Evolutionary conservation across 2,888 invertebrate genomes (phyloP), one percentile per base, ranked within the genome.

Genomic region (Auanema sp.): DNA sequence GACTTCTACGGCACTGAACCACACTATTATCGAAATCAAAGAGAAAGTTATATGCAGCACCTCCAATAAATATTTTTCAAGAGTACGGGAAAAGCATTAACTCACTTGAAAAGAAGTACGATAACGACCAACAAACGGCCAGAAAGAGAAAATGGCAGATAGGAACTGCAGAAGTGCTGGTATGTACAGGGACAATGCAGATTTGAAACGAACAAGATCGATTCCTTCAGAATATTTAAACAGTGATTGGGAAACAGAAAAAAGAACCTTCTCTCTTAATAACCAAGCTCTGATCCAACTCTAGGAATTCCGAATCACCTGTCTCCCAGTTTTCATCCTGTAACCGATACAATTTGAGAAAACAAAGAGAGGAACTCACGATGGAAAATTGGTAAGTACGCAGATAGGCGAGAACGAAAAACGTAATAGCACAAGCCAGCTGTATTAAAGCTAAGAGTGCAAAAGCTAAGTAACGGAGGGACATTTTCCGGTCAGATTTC

Each of bases 131-230:
- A 16, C 50, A 42, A 62, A 41, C 2, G 71, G 71, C 68, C 68
- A 72, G 53, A 67, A 67, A 2, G 69, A 69, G 47, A 67, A 72
- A 11, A 67, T 12, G 1, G 69, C 57, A n/a, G 64, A 41, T 58
- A 69, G 18, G 42, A 65, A 59, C 65, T 72, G 71, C 16, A 69
- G 66, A 21, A 65, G 60, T 14, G 67, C 62, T 2, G 71, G 71
- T n/a, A 72, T 23, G 10, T 69, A 51, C 42, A 64, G 52, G 18
- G 64, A 58, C 16, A 64, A 44, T 6, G 69, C 66, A 16, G 56
- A 33, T 14, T 47, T 24, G 12, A 50, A 42, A 33, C 24, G 53
- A 44, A 62, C 14, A 1, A 57, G 41, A 18, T 57, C 12, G 12
- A 57, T 33, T 4, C 57, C 62, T 55, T n/a, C n/a, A 18, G 5